These are phyloP conservation scores for Tipula vernalis DNA, from an alignment of 2,888 invertebrate genomes.

Conservation along the genomic window DNA sequence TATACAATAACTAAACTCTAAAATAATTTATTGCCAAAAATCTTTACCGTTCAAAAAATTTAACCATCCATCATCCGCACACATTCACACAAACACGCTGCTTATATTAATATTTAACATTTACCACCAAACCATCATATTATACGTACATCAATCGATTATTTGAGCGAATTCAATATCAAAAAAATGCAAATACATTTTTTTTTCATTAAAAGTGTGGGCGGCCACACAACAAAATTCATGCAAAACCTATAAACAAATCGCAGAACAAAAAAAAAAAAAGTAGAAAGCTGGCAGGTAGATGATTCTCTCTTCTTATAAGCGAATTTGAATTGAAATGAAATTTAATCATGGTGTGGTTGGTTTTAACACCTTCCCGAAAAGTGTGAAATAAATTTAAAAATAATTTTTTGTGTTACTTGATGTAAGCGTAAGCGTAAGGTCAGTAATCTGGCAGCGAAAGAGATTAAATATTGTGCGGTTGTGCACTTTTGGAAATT, in stretches of 20 bases:
- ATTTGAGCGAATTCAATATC: not conserved
- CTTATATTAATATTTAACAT: not conserved
- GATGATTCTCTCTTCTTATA: not conserved
- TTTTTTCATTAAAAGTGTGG: not conserved
- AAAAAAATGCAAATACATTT: not conserved
- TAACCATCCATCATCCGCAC: not conserved
- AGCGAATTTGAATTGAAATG: not conserved
- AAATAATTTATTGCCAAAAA: too few species aligned
- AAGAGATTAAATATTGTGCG: not conserved
- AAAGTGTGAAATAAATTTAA: not conserved
- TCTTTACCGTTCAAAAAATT: too few species aligned
- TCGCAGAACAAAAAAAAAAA: not conserved
- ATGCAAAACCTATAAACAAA: not conserved
- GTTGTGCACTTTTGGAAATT: not conserved
- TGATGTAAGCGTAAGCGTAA: not conserved
- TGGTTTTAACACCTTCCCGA: not conserved
- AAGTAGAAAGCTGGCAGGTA: not conserved
- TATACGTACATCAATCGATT: not conserved
- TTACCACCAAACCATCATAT: not conserved
- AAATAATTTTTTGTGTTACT: not conserved
- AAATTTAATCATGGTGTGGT: not conserved
- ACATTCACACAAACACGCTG: not conserved
- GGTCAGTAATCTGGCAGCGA: not conserved
- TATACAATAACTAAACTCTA: too few species aligned
- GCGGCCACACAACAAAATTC: not conserved